These are phyloP conservation scores for Rynchops niger DNA, from an alignment of 2,113 vertebrate genomes.

Conservation along the genomic window DNA sequence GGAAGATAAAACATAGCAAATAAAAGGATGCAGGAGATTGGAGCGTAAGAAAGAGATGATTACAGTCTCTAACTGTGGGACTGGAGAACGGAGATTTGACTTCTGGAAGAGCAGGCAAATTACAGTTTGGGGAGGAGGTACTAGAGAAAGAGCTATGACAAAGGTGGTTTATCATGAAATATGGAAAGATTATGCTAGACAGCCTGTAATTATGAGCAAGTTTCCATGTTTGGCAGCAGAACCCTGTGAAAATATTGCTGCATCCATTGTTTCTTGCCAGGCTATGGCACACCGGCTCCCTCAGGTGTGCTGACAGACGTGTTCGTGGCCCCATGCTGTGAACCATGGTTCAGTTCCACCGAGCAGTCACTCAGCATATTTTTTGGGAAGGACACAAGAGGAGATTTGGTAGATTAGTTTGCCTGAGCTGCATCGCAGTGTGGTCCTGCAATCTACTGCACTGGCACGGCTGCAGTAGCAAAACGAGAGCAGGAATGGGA, in stretches of 20 bases:
- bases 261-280: neutral
- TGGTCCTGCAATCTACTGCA: neutral
- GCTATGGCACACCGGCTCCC: neutral
- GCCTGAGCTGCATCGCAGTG: neutral
- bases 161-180: neutral
- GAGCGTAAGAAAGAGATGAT: neutral
- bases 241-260: neutral
- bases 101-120: neutral
- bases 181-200: neutral
- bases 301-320: constrained; percentile 11
- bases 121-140: neutral
- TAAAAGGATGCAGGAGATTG: neutral
- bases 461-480: neutral
- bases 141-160: neutral
- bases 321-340: rapidly evolving
- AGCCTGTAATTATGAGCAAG: constrained; percentile 40
- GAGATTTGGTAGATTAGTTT: neutral
- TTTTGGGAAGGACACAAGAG: neutral
- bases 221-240: neutral
- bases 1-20: neutral
- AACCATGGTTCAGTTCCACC: neutral
- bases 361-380: neutral
- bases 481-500: neutral
- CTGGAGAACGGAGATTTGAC: neutral
- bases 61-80: neutral